Base-by-base conservation (phyloP, 2,888 invertebrate species). In the Heliconius charithonia region DNA sequence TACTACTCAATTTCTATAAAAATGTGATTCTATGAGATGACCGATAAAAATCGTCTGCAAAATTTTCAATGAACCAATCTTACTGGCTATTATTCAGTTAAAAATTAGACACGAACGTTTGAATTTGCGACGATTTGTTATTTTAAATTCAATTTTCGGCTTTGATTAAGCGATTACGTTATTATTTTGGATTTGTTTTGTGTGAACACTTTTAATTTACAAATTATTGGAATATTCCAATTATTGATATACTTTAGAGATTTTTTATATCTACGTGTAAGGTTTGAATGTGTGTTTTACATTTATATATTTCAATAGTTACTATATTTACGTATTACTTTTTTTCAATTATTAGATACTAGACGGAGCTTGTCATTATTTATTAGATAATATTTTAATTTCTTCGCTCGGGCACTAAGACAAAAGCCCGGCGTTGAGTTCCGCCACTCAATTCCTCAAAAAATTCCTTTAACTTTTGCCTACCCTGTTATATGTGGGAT, bases 1-100 rank as follows among this genome's bases (percentile, higher is more conserved):
- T 63, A 74, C 37, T 12, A 74, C 27, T 74, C 32, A 74, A 63
- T 25, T 69, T 69, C 12, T 63, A 22, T 27, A 74, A 62, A 74
- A 72, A 59, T 72, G 2, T 59, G 16, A 37, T 74, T 74, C 41
- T 27, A 29, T 7, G 6, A 78, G 67, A 74, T 65, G n/a, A 73
- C 45, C 66, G 66, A 66, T 75, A 45, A 37, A 77, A 77, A 75
- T 66, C 56, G 74, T 79, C 73, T 77, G 71, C 66, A 51, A 75
- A 75, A 75, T 51, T 29, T 65, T 80, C 66, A 37, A 71, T 25
- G 37, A 78, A 82, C 70, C 76, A 72, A 80, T 78, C 82, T 80
- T 74, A 77, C 83, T 84, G 83, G 80, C 86, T 85, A 88, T 89
- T 85, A 86, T 85, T 86, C 85, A 85, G 87, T 89, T 86, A 86